Evolutionary conservation across 2,888 invertebrate genomes (phyloP), one percentile per base, ranked within the genome.

Genomic region (Lasioglossum oenotherae): DNA sequence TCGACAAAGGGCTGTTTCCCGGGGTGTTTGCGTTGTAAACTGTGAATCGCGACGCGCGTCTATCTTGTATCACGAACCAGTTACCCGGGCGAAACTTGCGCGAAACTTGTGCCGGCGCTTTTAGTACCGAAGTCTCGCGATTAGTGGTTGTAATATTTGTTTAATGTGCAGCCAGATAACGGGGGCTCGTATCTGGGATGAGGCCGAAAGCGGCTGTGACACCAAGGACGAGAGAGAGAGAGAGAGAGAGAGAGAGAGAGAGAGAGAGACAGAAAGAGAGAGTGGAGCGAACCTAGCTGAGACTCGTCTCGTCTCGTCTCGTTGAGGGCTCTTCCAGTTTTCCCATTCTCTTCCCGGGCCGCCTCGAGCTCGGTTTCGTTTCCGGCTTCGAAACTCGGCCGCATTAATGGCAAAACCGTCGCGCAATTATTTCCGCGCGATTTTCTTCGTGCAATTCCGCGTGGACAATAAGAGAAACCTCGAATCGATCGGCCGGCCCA

Each of bases 371-470:
- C 67, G 19, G 67, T 27, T 77, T 14, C 82, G 64, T 23, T 23
- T 85, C 76, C 76, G 44, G 74, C 41, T 80, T 81, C 74, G 79
- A 60, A 38, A 69, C 82, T 85, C 82, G 84, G 71, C 35, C 69
- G 78, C 88, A 87, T 88, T 91, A 87, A 81, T 76, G 74, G 85
- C 81, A 78, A 86, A 35, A 31, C 67, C 67, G 67, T 75, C 80
- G 87, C 78, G 86, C 89, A 91, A 93, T 93, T 92, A 92, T 91
- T 92, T 92, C 91, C 91, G 87, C 89, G 79, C 90, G 88, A 92
- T 92, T 93, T 91, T 92, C 87, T 72, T 67, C 60, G 81, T 72
- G 86, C 83, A 82, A 81, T 78, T 71, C 77, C 80, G 80, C 84
- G 77, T 60, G 74, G 78, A 84, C 79, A 82, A 75, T 83, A 83